phyloP scores from a whole-genome alignment of 2,797 vertebrate species.

The Coccyzus lansbergi region DNA sequence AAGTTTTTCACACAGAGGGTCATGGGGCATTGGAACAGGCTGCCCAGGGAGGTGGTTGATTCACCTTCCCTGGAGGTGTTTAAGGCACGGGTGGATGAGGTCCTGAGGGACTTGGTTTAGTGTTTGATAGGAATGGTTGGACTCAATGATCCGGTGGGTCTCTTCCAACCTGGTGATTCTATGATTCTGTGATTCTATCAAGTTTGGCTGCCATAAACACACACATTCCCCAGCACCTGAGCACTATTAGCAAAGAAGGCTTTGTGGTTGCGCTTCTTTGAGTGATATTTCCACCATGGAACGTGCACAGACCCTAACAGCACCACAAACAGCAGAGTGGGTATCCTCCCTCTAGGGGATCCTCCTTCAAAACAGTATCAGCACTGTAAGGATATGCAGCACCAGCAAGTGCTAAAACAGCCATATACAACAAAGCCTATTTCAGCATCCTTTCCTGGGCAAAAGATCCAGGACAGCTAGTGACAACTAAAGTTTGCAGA shows the following conservation, averaged over 20 bases:
- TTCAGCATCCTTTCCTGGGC: accelerated
- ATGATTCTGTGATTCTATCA: too few relatives aligned
- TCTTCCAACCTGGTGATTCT: too few relatives aligned
- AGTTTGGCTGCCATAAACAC: background rate
- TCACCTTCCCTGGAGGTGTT: too few relatives aligned
- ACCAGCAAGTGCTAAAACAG: background rate
- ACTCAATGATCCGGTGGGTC: too few relatives aligned
- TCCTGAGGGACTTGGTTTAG: too few relatives aligned
- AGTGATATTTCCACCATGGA: accelerated
- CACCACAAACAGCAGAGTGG: background rate
- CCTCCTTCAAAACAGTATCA: background rate
- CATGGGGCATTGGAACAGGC: too few relatives aligned
- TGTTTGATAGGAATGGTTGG: too few relatives aligned
- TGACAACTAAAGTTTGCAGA: background rate
- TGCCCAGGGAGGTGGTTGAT: too few relatives aligned
- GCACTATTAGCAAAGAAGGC: background rate
- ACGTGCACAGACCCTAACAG: background rate
- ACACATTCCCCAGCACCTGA: background rate
- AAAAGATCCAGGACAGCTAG: background rate
- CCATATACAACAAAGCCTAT: background rate
- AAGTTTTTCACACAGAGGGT: too few relatives aligned
- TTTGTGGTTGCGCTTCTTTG: background rate
- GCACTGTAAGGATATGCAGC: background rate
- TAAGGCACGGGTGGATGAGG: too few relatives aligned
- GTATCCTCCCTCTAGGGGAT: background rate